Evolutionary conservation across 2,797 vertebrate species (phyloP).

Genomic region (Chelmon rostratus): DNA sequence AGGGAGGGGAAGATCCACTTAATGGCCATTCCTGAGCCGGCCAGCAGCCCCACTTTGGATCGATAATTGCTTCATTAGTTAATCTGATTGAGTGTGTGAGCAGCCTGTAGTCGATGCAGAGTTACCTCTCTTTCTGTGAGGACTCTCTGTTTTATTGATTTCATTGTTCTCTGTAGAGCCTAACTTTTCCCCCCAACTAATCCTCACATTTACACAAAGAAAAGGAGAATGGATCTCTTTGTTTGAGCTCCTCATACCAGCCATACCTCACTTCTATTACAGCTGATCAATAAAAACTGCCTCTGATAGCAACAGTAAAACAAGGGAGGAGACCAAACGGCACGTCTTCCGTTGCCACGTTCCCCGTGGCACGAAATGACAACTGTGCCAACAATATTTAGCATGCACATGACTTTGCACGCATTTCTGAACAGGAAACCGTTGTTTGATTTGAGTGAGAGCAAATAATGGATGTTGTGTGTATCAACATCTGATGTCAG

Average conservation of each 20-base stretch:
- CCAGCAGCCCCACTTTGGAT: constrained; percentile 73
- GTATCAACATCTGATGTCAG: background rate
- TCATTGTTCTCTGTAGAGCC: constrained; percentile 74
- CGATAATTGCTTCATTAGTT: constrained; percentile 88
- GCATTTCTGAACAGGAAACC: constrained; percentile 9
- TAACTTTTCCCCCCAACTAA: constrained; percentile 72
- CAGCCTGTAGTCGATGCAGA: constrained; percentile 75
- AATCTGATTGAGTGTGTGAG: constrained; percentile 84
- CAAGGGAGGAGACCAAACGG: constrained; percentile 48
- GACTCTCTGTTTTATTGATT: constrained; percentile 80
- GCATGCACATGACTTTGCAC: background rate
- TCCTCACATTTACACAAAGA: constrained; percentile 74
- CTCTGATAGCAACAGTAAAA: constrained; percentile 50
- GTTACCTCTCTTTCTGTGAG: constrained; percentile 78
- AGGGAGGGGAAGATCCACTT: constrained; percentile 78
- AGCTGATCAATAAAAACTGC: constrained; percentile 58
- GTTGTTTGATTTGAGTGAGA: background rate
- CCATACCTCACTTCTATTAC: constrained; percentile 54
- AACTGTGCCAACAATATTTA: constrained; percentile 4
- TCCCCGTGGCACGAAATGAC: constrained; percentile 17
- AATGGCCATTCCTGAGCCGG: constrained; percentile 76
- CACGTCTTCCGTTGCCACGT: constrained; percentile 12
- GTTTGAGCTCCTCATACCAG: constrained; percentile 59
- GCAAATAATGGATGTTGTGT: constrained; percentile 1
- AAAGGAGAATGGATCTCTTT: constrained; percentile 72